Evolutionary conservation across 2,113 vertebrate genomes (phyloP).

Genomic region (Cyanistes caeruleus): DNA sequence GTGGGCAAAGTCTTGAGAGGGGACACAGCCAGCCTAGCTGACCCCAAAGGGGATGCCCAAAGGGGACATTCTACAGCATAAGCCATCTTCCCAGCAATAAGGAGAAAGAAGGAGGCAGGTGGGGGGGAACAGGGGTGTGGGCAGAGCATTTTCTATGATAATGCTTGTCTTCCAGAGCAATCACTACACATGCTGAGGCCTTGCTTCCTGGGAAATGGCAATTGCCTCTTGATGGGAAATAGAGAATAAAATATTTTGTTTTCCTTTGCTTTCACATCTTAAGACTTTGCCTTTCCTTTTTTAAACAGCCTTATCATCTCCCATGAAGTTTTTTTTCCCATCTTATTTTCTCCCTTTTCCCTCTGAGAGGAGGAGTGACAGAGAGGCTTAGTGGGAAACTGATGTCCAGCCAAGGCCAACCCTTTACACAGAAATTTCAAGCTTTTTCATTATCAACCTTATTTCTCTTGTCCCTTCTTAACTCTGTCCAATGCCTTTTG

Average conservation of each 20-base stretch:
- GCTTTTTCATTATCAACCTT: neutral
- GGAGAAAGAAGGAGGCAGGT: neutral
- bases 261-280: neutral
- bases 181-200: rapidly evolving
- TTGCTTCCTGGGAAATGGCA: neutral
- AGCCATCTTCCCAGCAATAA: too few relatives aligned
- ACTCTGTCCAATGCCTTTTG: neutral
- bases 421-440: neutral
- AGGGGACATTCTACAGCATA: neutral
- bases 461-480: neutral
- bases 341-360: neutral
- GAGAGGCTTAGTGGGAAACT: neutral
- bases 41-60: too few relatives aligned
- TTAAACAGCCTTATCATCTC: neutral
- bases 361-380: neutral
- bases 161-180: neutral
- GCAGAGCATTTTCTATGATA: neutral
- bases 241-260: neutral
- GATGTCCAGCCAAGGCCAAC: neutral
- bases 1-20: neutral
- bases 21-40: neutral
- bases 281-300: neutral
- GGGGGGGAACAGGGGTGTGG: rapidly evolving
- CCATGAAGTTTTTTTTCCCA: neutral
- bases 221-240: neutral